Base-by-base conservation (phyloP, 2,888 invertebrate species). In the Leucoma salicis region DNA sequence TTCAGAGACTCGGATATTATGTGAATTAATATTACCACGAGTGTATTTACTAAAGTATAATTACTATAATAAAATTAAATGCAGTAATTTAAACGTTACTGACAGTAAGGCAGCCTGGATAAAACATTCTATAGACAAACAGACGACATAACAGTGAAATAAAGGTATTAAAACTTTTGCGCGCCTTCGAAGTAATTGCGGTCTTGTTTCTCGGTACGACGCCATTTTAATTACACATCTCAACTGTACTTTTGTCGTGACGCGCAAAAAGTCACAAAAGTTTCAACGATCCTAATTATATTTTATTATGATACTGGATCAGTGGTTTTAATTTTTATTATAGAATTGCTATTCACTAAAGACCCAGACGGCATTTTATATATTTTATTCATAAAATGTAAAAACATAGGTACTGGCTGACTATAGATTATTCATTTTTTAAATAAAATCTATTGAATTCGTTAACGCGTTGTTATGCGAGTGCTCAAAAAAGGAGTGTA, bases 101-200 rank as follows among this genome's bases (percentile, higher is more conserved):
- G 27, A 41, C 44, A 65, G 57, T 59, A 59, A 65, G 58, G 54
- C 46, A 54, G 58, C 56, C 54, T 51, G 39, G 51, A 45, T 56
- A 47, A 57, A 41, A 53, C 44, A 55, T 54, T 51, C 54, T 45
- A 70, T 43, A 67, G 57, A 70, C 66, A 73, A 69, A 73, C 67
- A 63, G 49, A 52, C 56, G 34, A 42, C 31, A 34, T 35, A 60
- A 63, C 59, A 50, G 31, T 43, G 62, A 64, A 63, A 67, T 70
- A 70, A 77, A 74, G 70, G 53, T 66, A 74, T 75, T 77, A 71
- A 77, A 74, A 78, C 72, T 70, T 75, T 60, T 49, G 59, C 57
- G 57, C 51, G 41, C 35, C 53, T 66, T 53, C 49, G 61, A 63
- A 70, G 70, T 75, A 70, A 73, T 74, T 73, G 69, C 62, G 66